Percentiles rank a stretch among this genome's conserved stretches.
Evolutionary conservation across 2,888 invertebrate genomes (phyloP).

Genomic region (Epinotia ramella): DNA sequence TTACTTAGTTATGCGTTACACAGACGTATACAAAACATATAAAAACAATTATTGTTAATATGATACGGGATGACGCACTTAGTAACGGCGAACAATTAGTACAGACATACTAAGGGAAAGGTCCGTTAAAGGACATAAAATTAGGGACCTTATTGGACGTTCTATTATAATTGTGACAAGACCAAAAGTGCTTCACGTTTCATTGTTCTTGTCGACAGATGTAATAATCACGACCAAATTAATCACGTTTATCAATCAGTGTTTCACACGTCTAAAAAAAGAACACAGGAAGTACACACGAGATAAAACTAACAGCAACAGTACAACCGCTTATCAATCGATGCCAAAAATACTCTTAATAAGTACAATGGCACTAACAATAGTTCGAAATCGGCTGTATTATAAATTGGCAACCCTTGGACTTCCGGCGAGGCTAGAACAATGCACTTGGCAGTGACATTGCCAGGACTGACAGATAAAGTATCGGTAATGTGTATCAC

Average conservation of each 20-base stretch:
- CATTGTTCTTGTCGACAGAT: neutral
- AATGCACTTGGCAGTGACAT: slow-evolving; percentile 78
- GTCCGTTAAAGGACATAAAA: too few species aligned
- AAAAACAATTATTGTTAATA: too few species aligned
- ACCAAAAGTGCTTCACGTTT: neutral
- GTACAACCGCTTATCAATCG: slow-evolving; percentile 35
- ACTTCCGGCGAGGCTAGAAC: slow-evolving; percentile 60
- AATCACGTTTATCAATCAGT: slow-evolving; percentile 1
- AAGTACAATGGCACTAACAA: slow-evolving; percentile 55
- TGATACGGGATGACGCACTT: too few species aligned
- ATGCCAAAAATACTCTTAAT: slow-evolving; percentile 31
- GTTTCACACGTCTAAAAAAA: neutral
- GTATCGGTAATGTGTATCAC: slow-evolving; percentile 24
- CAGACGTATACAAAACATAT: too few species aligned
- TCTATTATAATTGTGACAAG: neutral
- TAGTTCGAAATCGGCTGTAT: slow-evolving; percentile 68
- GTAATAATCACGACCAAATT: neutral
- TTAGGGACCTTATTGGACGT: neutral
- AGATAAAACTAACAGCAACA: neutral
- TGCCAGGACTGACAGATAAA: slow-evolving; percentile 49
- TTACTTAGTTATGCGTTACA: too few species aligned
- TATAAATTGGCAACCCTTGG: slow-evolving; percentile 64
- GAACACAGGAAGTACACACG: slow-evolving; percentile 16
- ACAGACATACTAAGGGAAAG: too few species aligned
- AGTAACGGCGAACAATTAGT: too few species aligned